phyloP scores from a whole-genome alignment of 2,888 invertebrate species.

The Drosophila kanekoi region DNA sequence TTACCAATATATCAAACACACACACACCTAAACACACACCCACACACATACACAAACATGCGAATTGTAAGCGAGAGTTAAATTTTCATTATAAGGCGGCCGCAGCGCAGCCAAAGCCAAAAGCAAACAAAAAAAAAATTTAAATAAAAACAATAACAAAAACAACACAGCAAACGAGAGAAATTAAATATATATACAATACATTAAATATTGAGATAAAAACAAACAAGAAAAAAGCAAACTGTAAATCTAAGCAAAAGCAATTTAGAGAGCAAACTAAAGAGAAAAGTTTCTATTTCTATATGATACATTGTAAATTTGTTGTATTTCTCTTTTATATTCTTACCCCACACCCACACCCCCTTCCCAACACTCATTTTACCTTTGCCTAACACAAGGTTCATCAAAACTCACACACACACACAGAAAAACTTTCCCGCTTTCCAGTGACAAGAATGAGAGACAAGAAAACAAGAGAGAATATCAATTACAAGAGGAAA shows the following conservation, averaged over 20 bases:
- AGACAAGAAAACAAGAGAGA: constrained; percentile 11
- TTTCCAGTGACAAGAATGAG: constrained; percentile 46
- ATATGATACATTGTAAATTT: constrained; percentile 55
- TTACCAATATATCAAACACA: constrained; percentile 60
- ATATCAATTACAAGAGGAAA: constrained; percentile 4
- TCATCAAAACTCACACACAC: constrained; percentile 21
- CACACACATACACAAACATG: constrained; percentile 21
- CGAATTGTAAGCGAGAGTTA: constrained; percentile 41
- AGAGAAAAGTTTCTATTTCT: constrained; percentile 60
- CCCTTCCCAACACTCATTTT: constrained; percentile 4
- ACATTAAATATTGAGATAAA: constrained; percentile 9
- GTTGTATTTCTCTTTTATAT: constrained; percentile 29
- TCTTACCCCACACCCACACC: too few species aligned
- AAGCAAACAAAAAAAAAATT: constrained; percentile 69
- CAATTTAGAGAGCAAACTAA: constrained; percentile 53
- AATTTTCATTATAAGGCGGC: constrained; percentile 42
- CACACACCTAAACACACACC: constrained; percentile 21
- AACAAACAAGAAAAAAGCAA: constrained; percentile 32
- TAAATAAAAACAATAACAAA: constrained; percentile 43
- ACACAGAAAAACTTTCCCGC: constrained; percentile 28
- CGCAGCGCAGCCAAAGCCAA: constrained; percentile 68
- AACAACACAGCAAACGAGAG: constrained; percentile 36
- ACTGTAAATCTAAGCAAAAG: constrained; percentile 59
- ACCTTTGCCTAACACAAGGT: constrained; percentile 22
- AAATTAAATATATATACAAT: constrained; percentile 49